A percentile compares a stretch with the other conserved stretches of the same genome.
Evolutionary conservation across 2,113 vertebrate species (phyloP).

Genomic region (Menidia beryllina): DNA sequence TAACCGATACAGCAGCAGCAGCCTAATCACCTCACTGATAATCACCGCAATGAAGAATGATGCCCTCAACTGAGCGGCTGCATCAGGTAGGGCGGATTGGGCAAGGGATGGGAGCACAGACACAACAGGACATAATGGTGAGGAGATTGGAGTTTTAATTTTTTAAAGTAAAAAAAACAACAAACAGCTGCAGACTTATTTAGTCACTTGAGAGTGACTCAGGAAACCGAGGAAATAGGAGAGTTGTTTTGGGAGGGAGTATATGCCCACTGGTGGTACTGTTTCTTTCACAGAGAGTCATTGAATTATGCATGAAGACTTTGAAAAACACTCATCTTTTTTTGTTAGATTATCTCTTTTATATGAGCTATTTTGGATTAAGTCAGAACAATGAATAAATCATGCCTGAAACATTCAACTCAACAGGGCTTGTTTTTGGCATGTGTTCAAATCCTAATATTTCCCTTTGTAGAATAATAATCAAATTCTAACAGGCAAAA

Average conservation of each 20-base stretch:
- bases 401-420: neutral
- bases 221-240: neutral
- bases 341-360: neutral
- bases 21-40: slow-evolving; percentile 38
- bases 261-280: neutral
- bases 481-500: neutral
- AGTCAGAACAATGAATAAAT: neutral
- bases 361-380: neutral
- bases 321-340: neutral
- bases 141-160: slow-evolving; percentile 12
- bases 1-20: slow-evolving; percentile 28
- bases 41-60: slow-evolving; percentile 15
- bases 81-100: slow-evolving; percentile 46
- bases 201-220: neutral
- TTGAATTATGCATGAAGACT: neutral
- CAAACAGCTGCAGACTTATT: slow-evolving; percentile 12
- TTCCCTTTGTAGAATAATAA: neutral
- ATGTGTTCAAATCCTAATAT: neutral
- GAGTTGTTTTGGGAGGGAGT: neutral
- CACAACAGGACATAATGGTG: slow-evolving; percentile 13
- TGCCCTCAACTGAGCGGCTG: slow-evolving; percentile 4
- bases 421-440: neutral
- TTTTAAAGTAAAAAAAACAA: slow-evolving; percentile 31
- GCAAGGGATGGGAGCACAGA: slow-evolving; percentile 42
- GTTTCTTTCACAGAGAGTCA: slow-evolving; percentile 5